Evolutionary conservation across 92 coral and sea anemone genomes (phyloP), one percentile per base, ranked within the genome.

Genomic region (Zoanthus gigantus): DNA sequence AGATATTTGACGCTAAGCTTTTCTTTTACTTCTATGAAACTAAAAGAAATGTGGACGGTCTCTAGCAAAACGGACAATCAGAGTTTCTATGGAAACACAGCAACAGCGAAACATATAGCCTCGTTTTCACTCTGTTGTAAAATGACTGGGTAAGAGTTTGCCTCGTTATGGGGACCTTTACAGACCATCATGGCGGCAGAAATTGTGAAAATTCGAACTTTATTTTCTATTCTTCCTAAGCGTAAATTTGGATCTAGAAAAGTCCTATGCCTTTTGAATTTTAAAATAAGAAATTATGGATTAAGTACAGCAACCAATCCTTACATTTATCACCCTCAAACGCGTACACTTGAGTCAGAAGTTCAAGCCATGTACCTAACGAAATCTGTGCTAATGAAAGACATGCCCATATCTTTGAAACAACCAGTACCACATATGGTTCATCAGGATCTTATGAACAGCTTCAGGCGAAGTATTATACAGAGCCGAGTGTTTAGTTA

Each of bases 261-360:
- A 78, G 34, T 76, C 32, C 56, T 88, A 23, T 75, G 65, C 46
- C 81, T 77, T 72, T 83, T 75, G 63, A 30, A 50, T 18, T 71
- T 82, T 17, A 34, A 17, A 73, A 46, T 13, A 52, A 52, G 52
- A 65, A 18, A 58, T 34, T 42, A 58, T 37, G 61, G 85, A 85
- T 47, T 76, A 61, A 50, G 45, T 31, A 29, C 91, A 18, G 85
- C 83, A 10, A 88, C 67, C 67, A 91, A 92, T 12, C 97, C 96
- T n/a, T 95, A 89, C 76, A 90, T 96, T 53, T 97, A 93, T 69
- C 99, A 97, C 42, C 98, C 99, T 50, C 93, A 88, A 82, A 94
- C 94, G 34, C 93, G 98, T n/a, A 92, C 96, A 13, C 58, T 97
- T 74, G 98, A 97, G 74, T 86, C 98, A 50, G 96, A 93, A 67